A percentile compares a stretch with the other conserved stretches of the same genome.
Evolutionary conservation across 2,888 invertebrate species (phyloP).

Genomic region (Vannuccia rotundouncinata): DNA sequence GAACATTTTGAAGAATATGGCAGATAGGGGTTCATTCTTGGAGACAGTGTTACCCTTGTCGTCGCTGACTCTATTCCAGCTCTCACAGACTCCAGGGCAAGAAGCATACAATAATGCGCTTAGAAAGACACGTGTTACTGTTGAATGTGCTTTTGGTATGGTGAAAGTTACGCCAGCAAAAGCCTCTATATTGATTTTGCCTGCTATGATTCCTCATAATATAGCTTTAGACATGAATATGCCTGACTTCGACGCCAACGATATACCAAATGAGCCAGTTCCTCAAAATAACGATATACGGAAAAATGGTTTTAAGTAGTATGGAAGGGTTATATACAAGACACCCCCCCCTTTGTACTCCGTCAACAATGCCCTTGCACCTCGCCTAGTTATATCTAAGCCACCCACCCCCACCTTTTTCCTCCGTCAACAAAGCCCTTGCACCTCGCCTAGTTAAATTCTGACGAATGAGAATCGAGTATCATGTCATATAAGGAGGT

Average conservation of each 20-base stretch:
- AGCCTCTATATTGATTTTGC: neutral
- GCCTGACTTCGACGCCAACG: constrained; percentile 3
- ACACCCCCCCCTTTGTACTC: too few species aligned
- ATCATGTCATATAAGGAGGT: too few species aligned
- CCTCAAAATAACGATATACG: neutral
- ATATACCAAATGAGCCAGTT: neutral
- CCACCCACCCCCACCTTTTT: too few species aligned
- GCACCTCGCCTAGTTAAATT: too few species aligned
- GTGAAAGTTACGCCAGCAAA: constrained; percentile 19
- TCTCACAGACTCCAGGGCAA: constrained; percentile 12
- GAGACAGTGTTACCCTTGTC: constrained; percentile 42
- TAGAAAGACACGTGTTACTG: neutral
- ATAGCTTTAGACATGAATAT: constrained; percentile 3
- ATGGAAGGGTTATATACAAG: too few species aligned
- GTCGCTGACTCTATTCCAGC: constrained; percentile 35
- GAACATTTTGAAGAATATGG: constrained; percentile 39
- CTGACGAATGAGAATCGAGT: too few species aligned
- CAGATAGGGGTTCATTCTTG: constrained; percentile 36
- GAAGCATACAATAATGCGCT: constrained; percentile 25
- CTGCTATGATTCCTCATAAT: constrained; percentile 9
- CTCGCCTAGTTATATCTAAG: too few species aligned
- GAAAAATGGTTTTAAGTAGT: neutral
- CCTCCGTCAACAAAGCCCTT: too few species aligned
- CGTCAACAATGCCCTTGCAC: too few species aligned
- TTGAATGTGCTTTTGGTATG: constrained; percentile 17